A percentile compares a stretch with the other conserved stretches of the same genome.
phyloP scores from a whole-genome alignment of 1,140 invertebrate species.

The Heliothis subflexa region DNA sequence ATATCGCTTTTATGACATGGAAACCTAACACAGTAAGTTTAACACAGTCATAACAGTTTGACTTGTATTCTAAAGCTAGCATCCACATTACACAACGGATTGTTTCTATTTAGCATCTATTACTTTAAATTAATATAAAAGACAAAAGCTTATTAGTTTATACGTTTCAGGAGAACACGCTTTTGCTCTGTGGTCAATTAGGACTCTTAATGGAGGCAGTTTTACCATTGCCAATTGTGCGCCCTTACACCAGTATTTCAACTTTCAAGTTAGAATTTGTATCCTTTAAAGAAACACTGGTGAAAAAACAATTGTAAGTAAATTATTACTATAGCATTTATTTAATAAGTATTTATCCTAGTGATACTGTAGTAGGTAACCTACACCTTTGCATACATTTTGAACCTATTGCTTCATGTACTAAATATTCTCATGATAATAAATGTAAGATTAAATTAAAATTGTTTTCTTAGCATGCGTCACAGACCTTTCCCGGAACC shows the following conservation, averaged over 20 bases:
- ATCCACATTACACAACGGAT: too few species aligned
- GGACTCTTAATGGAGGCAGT: constrained; percentile 77
- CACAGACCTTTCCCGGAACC: constrained; percentile 77
- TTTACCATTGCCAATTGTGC: constrained; percentile 63
- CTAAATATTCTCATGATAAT: neutral
- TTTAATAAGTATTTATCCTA: neutral
- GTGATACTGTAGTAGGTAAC: neutral
- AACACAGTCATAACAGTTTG: too few species aligned
- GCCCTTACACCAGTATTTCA: constrained; percentile 72
- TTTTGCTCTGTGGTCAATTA: constrained; percentile 75
- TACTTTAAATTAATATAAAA: too few species aligned
- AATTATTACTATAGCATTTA: neutral
- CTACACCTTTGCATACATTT: too few species aligned
- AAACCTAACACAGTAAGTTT: constrained; percentile 81
- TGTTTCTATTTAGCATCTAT: too few species aligned
- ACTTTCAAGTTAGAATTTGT: constrained; percentile 78
- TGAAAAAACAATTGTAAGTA: constrained; percentile 81
- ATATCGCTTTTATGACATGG: constrained; percentile 89
- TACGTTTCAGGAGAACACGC: constrained; percentile 65
- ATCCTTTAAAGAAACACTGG: constrained; percentile 71
- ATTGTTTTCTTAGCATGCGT: constrained; percentile 63
- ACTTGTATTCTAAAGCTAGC: too few species aligned
- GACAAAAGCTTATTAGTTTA: too few species aligned
- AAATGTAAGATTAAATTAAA: neutral
- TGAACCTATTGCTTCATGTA: too few species aligned